Base-by-base conservation (phyloP, 2,888 invertebrate species). In the Dryococelus australis region DNA sequence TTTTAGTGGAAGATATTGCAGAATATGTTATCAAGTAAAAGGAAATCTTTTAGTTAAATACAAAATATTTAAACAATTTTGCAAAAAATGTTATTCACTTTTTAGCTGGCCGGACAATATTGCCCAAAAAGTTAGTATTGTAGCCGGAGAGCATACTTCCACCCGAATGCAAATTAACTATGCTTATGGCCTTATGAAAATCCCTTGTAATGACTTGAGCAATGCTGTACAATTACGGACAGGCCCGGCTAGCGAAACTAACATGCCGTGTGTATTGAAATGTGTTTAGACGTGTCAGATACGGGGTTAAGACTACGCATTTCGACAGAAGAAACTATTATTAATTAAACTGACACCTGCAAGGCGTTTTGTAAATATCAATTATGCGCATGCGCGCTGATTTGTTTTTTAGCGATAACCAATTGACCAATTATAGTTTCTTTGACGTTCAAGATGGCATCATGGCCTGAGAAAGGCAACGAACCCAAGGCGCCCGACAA, bases 401-500 rank as follows among this genome's bases (percentile, higher is more conserved):
- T 88, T 86, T 87, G 87, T 88, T 87, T 88, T 88, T 88, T 88
- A 88, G 88, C 83, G 86, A 86, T 91, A 91, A 90, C 91, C 89
- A 89, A 89, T 90, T 89, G 89, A 89, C 87, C 86, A 84, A 87
- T 85, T 86, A 87, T 87, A 89, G 86, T 87, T 79, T 87, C 88
- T 88, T 88, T 88, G 88, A 90, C 89, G 88, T 90, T 90, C 94
- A 95, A 95, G 94, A 96, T 96, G 96, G 95, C 96, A 94, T 96
- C 96, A 94, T 95, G 95, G 93, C 96, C 96, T 93, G 95, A 96
- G 93, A 95, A 95, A 93, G 95, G 95, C 93, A 95, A 94, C 93
- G 95, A 95, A 94, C 95, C 95, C 90, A 96, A 96, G 93, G 95
- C 95, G 92, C 95, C 95, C 91, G 95, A 96, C 93, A 96, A 96